Base-by-base conservation (phyloP, 1,140 invertebrate species). In the Drosophila miranda region DNA sequence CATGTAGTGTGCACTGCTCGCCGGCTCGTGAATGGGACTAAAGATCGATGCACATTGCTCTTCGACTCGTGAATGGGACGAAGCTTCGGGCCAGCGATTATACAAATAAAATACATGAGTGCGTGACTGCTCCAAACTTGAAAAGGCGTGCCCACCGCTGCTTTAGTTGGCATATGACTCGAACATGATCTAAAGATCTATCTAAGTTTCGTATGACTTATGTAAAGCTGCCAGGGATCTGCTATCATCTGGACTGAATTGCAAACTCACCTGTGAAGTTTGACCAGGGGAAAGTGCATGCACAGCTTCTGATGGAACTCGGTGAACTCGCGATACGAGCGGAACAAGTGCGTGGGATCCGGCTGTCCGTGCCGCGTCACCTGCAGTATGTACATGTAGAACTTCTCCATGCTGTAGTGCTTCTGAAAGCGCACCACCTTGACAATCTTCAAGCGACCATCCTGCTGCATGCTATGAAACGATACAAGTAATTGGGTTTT, bases 261-360 rank as follows among this genome's bases (percentile, higher is more conserved):
- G 4, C 4, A 23, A 23, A 23, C 92, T 93, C 91, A 96, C 95
- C 95, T 96, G 90, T 95, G 93, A 53, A 96, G 94, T 90, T 96
- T 97, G 23, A 96, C 96, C 56, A 98, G 93, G 1, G 98, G 98
- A 93, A 98, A 99, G 87, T 97, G 95, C 56, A 96, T 92, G 84
- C 97, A 97, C 5, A 99, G 92, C 92, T 99, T 99, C 86, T 98
- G 96, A 91, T 99, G 96, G 60, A 99, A 95, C 92, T 99, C 98
- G 14, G 96, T 95, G 91, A 99, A 99, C 91, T 99, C 98, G 79
- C 97, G 96, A 91, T 98, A 99, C 1, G 97, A 96, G 54, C 98
- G 94, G 90, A 98, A 98, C 30, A 99, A 92, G 86, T 96, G 95
- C 52, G 95, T 94, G 0, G 96, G 95, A 82, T 98, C 97, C 7